Percentiles rank a stretch among this genome's conserved stretches.
Evolutionary conservation across 2,888 invertebrate genomes (phyloP).

Genomic region (Phyto melanocephala): DNA sequence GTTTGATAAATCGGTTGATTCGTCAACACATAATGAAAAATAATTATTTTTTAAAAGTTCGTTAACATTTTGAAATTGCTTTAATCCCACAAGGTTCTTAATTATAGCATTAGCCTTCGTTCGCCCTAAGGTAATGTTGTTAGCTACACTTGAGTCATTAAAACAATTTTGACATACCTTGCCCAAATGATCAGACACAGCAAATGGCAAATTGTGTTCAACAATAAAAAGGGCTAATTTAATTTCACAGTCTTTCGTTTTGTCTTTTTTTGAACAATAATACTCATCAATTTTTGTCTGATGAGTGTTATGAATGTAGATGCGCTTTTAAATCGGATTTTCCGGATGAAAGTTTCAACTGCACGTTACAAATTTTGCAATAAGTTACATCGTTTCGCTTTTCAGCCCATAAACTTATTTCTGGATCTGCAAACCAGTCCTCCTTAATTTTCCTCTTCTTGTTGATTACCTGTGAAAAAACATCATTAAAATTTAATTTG

Average conservation of each 20-base stretch:
- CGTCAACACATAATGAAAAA: no score
- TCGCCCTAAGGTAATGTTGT: background rate
- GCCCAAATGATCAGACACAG: background rate
- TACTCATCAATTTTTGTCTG: background rate
- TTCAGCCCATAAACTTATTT: no score
- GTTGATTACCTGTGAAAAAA: no score
- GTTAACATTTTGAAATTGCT: background rate
- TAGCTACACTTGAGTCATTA: background rate
- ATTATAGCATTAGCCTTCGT: conserved; percentile 1
- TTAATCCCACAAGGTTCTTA: background rate
- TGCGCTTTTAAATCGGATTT: conserved; percentile 7
- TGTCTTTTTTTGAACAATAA: background rate
- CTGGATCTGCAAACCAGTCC: no score
- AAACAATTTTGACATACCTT: conserved; percentile 5
- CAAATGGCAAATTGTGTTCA: conserved; percentile 24
- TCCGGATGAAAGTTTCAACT: background rate
- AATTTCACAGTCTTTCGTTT: background rate
- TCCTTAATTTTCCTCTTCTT: no score
- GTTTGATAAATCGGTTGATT: no score
- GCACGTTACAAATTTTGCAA: background rate
- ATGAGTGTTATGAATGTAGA: background rate
- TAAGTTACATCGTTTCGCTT: no score
- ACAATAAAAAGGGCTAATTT: conserved; percentile 6
- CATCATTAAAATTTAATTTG: no score
- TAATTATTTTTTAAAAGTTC: background rate